Base-by-base conservation (phyloP, 1,140 invertebrate genomes). In the Cydia pomonella region DNA sequence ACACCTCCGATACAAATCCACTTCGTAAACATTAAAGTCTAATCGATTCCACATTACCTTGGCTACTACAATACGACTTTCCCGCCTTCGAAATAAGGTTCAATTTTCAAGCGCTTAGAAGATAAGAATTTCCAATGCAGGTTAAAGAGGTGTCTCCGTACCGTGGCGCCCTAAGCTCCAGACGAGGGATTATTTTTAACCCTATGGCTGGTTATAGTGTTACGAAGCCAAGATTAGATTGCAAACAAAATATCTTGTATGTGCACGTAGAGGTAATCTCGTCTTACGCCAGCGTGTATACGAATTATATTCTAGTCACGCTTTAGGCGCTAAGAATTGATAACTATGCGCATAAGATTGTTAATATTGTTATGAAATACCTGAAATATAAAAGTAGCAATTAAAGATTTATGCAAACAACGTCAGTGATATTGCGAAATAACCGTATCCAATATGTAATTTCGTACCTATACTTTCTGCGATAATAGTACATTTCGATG, bases 161-260 rank as follows among this genome's bases (percentile, higher is more conserved):
- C 62, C n/a, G 81, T 83, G 78, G 79, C 83, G 80, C 81, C 80
- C 72, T 86, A 87, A 87, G 85, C 82, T 82, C 76, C 66, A 78
- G 86, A 85, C 82, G 59, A 74, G 75, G 79, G 74, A 84, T 87
- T 89, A 90, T 89, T 87, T 89, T 87, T 88, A 88, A 85, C 79
- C 80, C 82, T 79, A 73, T 78, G 79, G 73, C 80, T 81, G 75
- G 75, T 76, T 76, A 64, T 50, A 50, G 78, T 78, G 79, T 80
- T 84, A 74, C 77, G 79, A 84, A 82, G 80, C 74, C 73, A 23
- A 47, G 74, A 72, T 79, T 79, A 80, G 84, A 83, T 82, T 82
- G 75, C 62, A 53, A 25, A 69, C 64, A 23, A 23, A 59, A 59
- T 59, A 59, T 59, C 21, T 59, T 59, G 21, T 23, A 18, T 59